Evolutionary conservation across 2,113 vertebrate genomes (phyloP), one percentile per base, ranked within the genome.

Genomic region (Dipodomys spectabilis): DNA sequence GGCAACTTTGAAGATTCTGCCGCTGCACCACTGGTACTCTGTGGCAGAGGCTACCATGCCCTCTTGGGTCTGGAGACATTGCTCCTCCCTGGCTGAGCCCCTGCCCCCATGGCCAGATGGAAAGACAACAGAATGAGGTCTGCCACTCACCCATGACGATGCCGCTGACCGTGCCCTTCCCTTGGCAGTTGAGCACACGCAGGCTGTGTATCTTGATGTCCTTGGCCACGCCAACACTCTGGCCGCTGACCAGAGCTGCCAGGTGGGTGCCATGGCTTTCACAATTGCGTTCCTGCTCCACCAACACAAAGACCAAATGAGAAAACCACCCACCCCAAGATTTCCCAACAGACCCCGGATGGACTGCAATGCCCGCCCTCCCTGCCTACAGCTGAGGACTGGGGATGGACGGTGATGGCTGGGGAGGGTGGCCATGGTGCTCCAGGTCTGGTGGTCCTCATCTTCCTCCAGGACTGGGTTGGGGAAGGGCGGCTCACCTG

Each of bases 101-200:
- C 12, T 49, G 9, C 49, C 49, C 49, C 53, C 53, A 57, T 57
- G 53, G 53, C 53, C 53, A 57, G 16, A 57, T 57, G 53, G 53
- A 57, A 57, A 57, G 16, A 16, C 53, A 57, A 49, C 15, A 18
- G 15, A 57, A 57, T 57, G 53, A 16, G 53, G 19, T 16, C 53
- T 57, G 53, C 53, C 65, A 96, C 98, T 97, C 97, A 99, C 99
- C 99, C 3, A 94, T 97, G 92, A 99, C 97, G 23, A 97, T 98
- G 88, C 99, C 97, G 0, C 99, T 99, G 92, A 99, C 25, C 0
- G 98, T 98, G 80, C 99, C 99, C 95, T 98, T 99, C 5, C 99
- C 99, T 96, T 99, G 99, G 97, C 99, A 99, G 98, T 99, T 99
- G 77, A 99, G 98, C 82, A 99, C 99, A 0, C 98, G 98, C 35